Evolutionary conservation across 2,888 invertebrate genomes (phyloP).

Genomic region (Vannuccia rotundouncinata): DNA sequence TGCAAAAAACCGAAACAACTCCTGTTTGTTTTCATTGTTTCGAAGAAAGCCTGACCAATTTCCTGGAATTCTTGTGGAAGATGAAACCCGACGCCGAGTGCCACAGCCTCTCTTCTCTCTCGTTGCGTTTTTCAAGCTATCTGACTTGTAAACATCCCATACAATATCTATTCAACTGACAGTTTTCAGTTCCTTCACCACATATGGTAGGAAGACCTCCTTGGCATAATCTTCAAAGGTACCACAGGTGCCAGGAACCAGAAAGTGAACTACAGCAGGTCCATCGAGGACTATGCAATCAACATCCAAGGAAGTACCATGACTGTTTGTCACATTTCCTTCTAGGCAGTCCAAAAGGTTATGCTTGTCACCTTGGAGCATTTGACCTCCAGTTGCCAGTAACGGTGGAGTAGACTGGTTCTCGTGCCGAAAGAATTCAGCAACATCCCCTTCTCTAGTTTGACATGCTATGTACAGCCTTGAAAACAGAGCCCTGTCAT

Average conservation of each 20-base stretch:
- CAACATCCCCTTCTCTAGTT: constrained; percentile 37
- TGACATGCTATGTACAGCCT: constrained; percentile 37
- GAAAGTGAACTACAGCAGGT: constrained; percentile 35
- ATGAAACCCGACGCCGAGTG: constrained; percentile 10
- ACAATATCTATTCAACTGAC: constrained; percentile 32
- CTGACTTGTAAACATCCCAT: constrained; percentile 34
- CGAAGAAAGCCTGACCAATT: constrained; percentile 39
- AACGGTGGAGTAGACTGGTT: constrained; percentile 39
- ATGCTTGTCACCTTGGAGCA: constrained; percentile 33
- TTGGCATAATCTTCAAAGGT: constrained; percentile 35
- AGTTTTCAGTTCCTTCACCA: constrained; percentile 7
- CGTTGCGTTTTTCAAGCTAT: constrained; percentile 36
- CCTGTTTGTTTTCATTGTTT: constrained; percentile 38
- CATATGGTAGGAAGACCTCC: constrained; percentile 31
- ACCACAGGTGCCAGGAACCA: constrained; percentile 32
- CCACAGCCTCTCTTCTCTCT: constrained; percentile 31
- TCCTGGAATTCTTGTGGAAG: constrained; percentile 18
- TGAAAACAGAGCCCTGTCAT: constrained; percentile 37
- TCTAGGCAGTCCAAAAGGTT: constrained; percentile 13
- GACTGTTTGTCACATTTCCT: constrained; percentile 8
- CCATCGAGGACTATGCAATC: constrained; percentile 30
- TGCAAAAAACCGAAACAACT: constrained; percentile 37
- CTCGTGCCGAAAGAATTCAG: constrained; percentile 39
- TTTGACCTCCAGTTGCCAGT: constrained; percentile 30
- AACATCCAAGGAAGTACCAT: background rate